phyloP scores from a whole-genome alignment of 2,888 invertebrate species.

The Aquatica leii region DNA sequence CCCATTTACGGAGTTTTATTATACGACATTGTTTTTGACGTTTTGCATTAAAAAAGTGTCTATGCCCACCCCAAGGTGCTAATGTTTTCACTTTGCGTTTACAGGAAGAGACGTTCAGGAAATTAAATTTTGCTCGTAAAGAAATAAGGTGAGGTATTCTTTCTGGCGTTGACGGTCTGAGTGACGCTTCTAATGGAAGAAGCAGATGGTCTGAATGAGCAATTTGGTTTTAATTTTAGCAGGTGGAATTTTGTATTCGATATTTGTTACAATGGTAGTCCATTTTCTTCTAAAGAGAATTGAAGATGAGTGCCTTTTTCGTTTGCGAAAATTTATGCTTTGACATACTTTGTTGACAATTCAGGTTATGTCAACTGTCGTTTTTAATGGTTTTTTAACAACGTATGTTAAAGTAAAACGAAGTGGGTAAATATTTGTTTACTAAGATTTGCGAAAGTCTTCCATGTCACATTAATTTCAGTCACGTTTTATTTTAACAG shows the following conservation, averaged over 20 bases:
- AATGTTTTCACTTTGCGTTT: constrained; percentile 61
- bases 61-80: constrained; percentile 56
- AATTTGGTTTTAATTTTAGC: constrained; percentile 62
- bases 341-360: constrained; percentile 8
- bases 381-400: constrained; percentile 32
- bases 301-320: neutral
- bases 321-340: constrained; percentile 1
- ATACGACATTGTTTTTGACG: constrained; percentile 57
- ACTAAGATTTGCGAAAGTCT: constrained; percentile 38
- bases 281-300: constrained; percentile 11
- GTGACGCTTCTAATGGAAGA: constrained; percentile 59
- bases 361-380: constrained; percentile 19
- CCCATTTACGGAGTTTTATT: constrained; percentile 35
- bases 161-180: constrained; percentile 54
- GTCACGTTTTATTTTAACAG: constrained; percentile 56
- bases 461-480: constrained; percentile 59
- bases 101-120: constrained; percentile 59
- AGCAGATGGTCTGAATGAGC: constrained; percentile 62
- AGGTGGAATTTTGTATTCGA: constrained; percentile 43
- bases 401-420: constrained; percentile 26
- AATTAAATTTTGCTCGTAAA: constrained; percentile 62
- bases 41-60: constrained; percentile 54
- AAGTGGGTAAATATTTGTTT: constrained; percentile 37
- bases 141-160: constrained; percentile 61
- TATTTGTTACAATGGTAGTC: constrained; percentile 21